A percentile compares a stretch with the other conserved stretches of the same genome.
These are phyloP conservation scores for Tiliqua scincoides DNA, from an alignment of 2,113 vertebrate genomes.

Conservation along the genomic window DNA sequence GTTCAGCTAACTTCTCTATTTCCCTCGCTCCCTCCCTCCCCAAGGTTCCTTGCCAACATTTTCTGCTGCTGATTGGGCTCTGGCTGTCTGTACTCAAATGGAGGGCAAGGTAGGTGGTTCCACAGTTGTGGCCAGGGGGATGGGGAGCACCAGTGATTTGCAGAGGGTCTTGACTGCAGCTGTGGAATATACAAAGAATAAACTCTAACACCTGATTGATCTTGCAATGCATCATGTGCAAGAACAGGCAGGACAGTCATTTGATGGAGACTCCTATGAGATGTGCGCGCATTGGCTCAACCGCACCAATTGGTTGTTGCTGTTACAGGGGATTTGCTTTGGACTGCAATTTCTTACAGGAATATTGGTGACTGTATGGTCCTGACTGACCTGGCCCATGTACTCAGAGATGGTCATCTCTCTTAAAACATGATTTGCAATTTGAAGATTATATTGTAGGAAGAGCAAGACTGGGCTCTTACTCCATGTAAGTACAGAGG, in stretches of 20 bases:
- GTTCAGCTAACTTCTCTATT: not conserved
- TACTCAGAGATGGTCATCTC: not conserved
- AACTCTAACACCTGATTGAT: constrained; percentile 54
- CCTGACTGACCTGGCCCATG: not conserved
- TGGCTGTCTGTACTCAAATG: constrained; percentile 77
- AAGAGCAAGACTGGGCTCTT: not conserved
- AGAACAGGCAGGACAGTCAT: not conserved
- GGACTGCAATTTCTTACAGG: not conserved
- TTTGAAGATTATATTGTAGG: not conserved
- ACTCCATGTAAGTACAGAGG: not conserved
- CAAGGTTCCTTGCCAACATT: constrained; percentile 61
- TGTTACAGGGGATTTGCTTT: not conserved
- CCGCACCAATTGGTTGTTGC: not conserved
- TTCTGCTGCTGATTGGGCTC: constrained; percentile 80
- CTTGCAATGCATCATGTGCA: not conserved
- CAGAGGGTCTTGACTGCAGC: constrained; percentile 77
- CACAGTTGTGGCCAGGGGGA: constrained; percentile 84
- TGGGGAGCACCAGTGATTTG: constrained; percentile 77
- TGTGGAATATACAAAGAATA: constrained; percentile 76
- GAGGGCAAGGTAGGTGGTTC: constrained; percentile 87
- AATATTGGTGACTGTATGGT: not conserved
- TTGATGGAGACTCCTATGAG: not conserved
- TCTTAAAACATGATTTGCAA: accelerated
- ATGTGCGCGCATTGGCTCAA: not conserved
- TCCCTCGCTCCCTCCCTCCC: constrained; percentile 38